Percentiles rank a stretch among this genome's conserved stretches.
These are phyloP conservation scores for Habrosyne pyritoides DNA, from an alignment of 2,888 invertebrate species.

Conservation along the genomic window DNA sequence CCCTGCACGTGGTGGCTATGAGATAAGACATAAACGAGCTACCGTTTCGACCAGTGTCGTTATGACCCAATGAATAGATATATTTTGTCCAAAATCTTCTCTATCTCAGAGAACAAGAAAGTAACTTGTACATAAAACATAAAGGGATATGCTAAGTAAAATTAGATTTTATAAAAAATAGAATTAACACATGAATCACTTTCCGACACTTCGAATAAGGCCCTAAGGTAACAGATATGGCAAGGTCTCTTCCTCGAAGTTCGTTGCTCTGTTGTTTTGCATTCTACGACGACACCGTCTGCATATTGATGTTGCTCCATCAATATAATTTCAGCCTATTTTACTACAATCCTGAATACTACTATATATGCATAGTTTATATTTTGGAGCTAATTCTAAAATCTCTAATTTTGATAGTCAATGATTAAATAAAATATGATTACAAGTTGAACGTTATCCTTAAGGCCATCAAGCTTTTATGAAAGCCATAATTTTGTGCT, in stretches of 20 bases:
- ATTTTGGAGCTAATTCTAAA: background rate
- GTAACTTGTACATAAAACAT: no score
- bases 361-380: background rate
- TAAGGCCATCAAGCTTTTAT: conserved; percentile 11
- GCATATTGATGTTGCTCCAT: conserved; percentile 62
- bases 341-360: background rate
- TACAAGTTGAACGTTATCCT: background rate
- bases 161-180: conserved; percentile 44
- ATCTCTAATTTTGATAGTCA: background rate
- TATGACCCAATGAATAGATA: background rate
- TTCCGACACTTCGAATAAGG: conserved; percentile 52
- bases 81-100: background rate
- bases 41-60: background rate
- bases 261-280: conserved; percentile 77
- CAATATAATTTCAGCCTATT: background rate
- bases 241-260: conserved; percentile 72
- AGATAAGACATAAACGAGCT: conserved; percentile 20
- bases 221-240: conserved; percentile 57
- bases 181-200: conserved; percentile 59
- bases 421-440: background rate
- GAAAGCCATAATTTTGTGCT: conserved; percentile 16
- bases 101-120: no score
- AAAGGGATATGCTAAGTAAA: background rate
- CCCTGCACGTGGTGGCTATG: conserved; percentile 39
- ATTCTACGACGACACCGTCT: conserved; percentile 64